These are phyloP conservation scores for Irena cyanogastra DNA, from an alignment of 2,113 vertebrate species.

Conservation along the genomic window DNA sequence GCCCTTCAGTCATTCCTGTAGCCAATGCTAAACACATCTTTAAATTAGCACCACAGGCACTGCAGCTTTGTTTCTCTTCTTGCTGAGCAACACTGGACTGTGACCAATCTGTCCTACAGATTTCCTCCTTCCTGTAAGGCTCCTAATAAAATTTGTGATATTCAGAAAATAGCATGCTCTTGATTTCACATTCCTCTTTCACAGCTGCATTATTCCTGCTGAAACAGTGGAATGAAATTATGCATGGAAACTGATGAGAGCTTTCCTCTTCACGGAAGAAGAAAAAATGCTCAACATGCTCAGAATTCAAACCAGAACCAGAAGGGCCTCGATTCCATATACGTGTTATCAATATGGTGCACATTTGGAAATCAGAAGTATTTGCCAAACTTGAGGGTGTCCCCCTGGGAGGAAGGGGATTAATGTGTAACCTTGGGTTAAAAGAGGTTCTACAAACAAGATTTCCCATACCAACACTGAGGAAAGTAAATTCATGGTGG, in stretches of 20 bases:
- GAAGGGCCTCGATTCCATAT: not conserved
- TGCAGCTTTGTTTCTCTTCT: not conserved
- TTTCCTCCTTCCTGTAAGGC: not conserved
- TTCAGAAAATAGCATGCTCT: not conserved
- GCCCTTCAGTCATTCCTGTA: not conserved
- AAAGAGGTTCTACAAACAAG: slow-evolving; percentile 25
- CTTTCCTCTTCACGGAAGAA: not conserved
- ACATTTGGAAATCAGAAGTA: slow-evolving; percentile 21
- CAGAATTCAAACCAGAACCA: slow-evolving; percentile 54
- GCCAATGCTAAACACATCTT: not conserved
- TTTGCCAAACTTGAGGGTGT: not conserved
- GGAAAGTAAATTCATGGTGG: slow-evolving; percentile 21
- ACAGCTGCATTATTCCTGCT: slow-evolving; percentile 5
- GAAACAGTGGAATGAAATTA: slow-evolving; percentile 14
- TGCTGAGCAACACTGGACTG: not conserved
- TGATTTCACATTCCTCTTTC: not conserved
- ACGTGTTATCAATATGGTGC: slow-evolving; percentile 49
- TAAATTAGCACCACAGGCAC: not conserved
- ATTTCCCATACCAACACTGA: not conserved
- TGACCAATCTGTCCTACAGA: not conserved
- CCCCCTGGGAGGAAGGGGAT: slow-evolving; percentile 1
- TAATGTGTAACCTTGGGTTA: slow-evolving; percentile 49
- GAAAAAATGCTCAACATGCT: not conserved
- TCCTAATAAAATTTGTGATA: not conserved
- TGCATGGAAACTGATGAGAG: slow-evolving; percentile 1